Base-by-base conservation (phyloP, 2,797 vertebrate species). In the Myotis findleyi region DNA sequence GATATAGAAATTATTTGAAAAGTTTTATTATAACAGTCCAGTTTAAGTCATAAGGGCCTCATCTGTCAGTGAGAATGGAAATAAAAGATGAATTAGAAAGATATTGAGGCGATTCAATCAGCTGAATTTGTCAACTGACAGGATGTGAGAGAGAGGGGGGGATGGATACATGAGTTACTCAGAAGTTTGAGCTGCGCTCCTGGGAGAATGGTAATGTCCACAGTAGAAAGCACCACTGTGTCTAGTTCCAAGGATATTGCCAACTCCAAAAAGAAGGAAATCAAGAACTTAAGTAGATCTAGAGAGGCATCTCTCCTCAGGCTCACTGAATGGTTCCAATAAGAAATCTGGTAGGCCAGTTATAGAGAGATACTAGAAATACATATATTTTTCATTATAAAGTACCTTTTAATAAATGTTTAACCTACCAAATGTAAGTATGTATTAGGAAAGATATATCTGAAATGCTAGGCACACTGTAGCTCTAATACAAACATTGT, bases 101-200 rank as follows among this genome's bases (percentile, higher is more conserved):
- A 87, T 88, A 87, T 0, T 10, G 20, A 89, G 17, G 62, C 80
- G 21, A 81, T 59, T 80, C 25, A 47, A 47, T 92, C 62, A 93
- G 21, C 36, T 73, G 55, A 89, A 66, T 64, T 81, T 93, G 21
- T 81, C 85, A 96, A 27, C 57, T 90, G 96, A 90, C 47, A 49
- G 88, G 69, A 96, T 86, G 57, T 77, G 20, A 30, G 51, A 62
- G 47, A 88, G 55, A 7, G 0, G 12, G 49, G 49, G 51, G 57
- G 69, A 76, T 36, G 51, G 68, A 44, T 21, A n/a, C 20, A 12
- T 59, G 49, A 93, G 68, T 92, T 68, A 90, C 59, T n/a, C 0
- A 2, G 72, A 90, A 80, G 55, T 90, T 13, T 17, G 49, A 44
- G 55, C 16, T 64, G 62, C 30, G n/a, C 6, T 55, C 44, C 41